phyloP scores from a whole-genome alignment of 2,113 vertebrate species.

The Ellobius talpinus region DNA sequence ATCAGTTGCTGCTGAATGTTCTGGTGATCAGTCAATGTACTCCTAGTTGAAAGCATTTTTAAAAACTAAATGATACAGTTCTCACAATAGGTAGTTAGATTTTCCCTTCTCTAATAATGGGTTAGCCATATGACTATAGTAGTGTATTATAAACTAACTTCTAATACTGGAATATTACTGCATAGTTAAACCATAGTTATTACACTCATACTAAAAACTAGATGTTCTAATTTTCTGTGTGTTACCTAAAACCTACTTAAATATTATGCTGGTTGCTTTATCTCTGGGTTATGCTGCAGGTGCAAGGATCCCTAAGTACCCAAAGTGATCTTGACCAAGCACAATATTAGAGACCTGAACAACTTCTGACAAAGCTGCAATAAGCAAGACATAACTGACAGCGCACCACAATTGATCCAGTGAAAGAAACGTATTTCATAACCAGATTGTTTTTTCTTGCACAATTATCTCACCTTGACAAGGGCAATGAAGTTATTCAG shows the following conservation, averaged over 20 bases:
- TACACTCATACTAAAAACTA: not conserved
- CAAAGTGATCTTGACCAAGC: not conserved
- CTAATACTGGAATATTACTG: not conserved
- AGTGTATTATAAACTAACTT: not conserved
- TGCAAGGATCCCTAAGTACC: not conserved
- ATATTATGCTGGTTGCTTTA: not conserved
- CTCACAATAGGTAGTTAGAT: not conserved
- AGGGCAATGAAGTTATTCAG: not conserved
- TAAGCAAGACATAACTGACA: not conserved
- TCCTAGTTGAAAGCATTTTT: not conserved
- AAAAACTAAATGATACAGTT: constrained; percentile 4
- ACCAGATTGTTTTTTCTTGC: not conserved
- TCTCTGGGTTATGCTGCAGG: not conserved
- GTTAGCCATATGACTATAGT: not conserved
- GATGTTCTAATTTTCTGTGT: not conserved
- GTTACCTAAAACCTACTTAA: not conserved
- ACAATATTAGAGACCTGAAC: not conserved
- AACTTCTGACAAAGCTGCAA: not conserved
- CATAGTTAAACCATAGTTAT: not conserved
- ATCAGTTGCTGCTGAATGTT: constrained; percentile 12
- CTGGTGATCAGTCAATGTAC: constrained; percentile 1
- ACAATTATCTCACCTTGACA: not conserved
- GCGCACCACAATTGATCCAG: not conserved
- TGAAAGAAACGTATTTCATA: not conserved
- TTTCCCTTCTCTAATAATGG: not conserved